A percentile compares a stretch with the other conserved stretches of the same genome.
Evolutionary conservation across 2,113 vertebrate genomes (phyloP).

Genomic region (Otus sunia): DNA sequence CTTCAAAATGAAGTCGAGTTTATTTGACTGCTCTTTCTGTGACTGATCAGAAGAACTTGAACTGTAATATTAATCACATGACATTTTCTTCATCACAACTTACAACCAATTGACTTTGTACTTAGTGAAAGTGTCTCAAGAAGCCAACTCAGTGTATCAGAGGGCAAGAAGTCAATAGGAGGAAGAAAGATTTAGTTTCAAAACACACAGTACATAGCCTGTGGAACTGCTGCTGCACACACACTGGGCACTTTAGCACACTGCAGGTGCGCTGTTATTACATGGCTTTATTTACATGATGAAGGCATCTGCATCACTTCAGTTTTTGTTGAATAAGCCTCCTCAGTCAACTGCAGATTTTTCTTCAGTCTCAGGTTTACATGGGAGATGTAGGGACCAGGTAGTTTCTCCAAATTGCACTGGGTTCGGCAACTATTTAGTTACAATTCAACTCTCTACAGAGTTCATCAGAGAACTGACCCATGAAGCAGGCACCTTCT

Average conservation of each 20-base stretch:
- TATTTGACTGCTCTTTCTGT: slow-evolving; percentile 63
- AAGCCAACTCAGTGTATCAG: slow-evolving; percentile 51
- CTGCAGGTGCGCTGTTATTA: fast-evolving
- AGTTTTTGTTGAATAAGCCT: not conserved
- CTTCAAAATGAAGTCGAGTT: slow-evolving; percentile 58
- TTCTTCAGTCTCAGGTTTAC: not conserved
- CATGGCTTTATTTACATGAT: not conserved
- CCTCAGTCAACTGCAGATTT: not conserved
- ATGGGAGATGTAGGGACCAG: not conserved
- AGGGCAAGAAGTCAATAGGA: slow-evolving; percentile 67
- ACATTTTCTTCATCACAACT: slow-evolving; percentile 67
- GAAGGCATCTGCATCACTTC: not conserved
- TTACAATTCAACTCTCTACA: not conserved
- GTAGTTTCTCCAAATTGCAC: not conserved
- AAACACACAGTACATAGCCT: slow-evolving; percentile 3
- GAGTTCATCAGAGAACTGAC: not conserved
- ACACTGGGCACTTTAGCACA: not conserved
- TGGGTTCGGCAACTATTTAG: not conserved
- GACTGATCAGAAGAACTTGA: slow-evolving; percentile 70
- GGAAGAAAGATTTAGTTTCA: slow-evolving; percentile 62
- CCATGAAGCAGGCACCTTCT: not conserved
- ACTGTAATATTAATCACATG: slow-evolving; percentile 71
- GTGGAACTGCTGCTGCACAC: not conserved
- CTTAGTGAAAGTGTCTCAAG: slow-evolving; percentile 63
- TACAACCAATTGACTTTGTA: slow-evolving; percentile 76